These are phyloP conservation scores for Drosophila tani DNA, from an alignment of 1,140 invertebrate genomes.

Conservation along the genomic window DNA sequence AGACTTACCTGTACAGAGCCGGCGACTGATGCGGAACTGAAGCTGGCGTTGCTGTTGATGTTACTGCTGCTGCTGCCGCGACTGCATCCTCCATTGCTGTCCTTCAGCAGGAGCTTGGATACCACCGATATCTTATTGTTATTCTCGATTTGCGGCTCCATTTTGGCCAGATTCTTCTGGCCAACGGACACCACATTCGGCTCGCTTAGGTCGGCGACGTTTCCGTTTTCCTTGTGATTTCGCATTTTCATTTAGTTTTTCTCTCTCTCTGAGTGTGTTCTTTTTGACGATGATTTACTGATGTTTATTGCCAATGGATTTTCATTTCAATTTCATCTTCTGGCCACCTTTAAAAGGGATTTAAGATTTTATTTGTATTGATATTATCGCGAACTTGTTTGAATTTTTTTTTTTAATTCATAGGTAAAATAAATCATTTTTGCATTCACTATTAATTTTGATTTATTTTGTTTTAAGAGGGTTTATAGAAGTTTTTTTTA, in stretches of 20 bases:
- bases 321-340: constrained; percentile 45
- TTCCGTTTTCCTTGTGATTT: constrained; percentile 80
- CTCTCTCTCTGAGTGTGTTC: constrained; percentile 20
- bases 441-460: no score
- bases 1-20: constrained; percentile 83
- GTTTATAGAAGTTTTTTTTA: no score
- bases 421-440: no score
- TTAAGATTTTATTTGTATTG: not conserved
- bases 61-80: constrained; percentile 56
- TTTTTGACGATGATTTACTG: constrained; percentile 18
- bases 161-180: constrained; percentile 32
- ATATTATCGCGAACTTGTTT: no score
- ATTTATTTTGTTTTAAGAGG: no score
- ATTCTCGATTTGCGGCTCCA: constrained; percentile 35
- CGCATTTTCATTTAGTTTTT: constrained; percentile 77
- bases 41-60: constrained; percentile 77
- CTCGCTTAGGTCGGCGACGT: constrained; percentile 45
- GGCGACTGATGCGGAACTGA: constrained; percentile 84
- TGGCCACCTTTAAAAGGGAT: constrained; percentile 28
- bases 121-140: constrained; percentile 52
- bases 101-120: constrained; percentile 54
- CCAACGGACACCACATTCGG: constrained; percentile 7
- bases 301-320: constrained; percentile 31
- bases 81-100: constrained; percentile 28
- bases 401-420: no score